A percentile compares a stretch with the other conserved stretches of the same genome.
These are phyloP conservation scores for Conomelus anceps DNA, from an alignment of 2,888 invertebrate genomes.

Conservation along the genomic window DNA sequence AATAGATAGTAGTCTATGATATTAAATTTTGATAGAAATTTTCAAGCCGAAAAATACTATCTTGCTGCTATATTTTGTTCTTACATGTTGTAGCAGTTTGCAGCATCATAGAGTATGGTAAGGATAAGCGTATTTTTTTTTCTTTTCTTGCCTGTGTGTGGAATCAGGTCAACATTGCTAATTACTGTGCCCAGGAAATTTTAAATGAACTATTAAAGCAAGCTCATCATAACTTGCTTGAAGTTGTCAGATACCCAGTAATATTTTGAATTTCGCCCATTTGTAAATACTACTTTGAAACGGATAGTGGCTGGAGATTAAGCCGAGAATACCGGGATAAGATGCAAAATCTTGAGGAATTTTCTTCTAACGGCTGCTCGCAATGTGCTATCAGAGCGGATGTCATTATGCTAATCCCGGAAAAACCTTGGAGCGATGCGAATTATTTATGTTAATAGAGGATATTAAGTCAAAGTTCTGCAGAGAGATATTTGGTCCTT, in stretches of 20 bases:
- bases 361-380: not conserved
- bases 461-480: conserved; percentile 5
- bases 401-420: conserved; percentile 8
- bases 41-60: too few species aligned
- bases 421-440: not conserved
- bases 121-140: too few species aligned
- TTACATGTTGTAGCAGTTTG: too few species aligned
- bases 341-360: not conserved
- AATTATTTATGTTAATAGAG: conserved; percentile 11
- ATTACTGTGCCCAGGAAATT: too few species aligned
- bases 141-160: too few species aligned
- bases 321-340: not conserved
- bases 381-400: not conserved
- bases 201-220: not conserved
- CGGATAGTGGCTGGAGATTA: not conserved
- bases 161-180: too few species aligned
- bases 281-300: not conserved
- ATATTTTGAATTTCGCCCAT: not conserved
- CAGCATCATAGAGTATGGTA: too few species aligned
- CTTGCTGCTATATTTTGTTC: too few species aligned
- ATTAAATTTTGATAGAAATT: too few species aligned
- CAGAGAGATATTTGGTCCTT: not conserved
- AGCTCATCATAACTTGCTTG: not conserved
- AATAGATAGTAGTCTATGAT: too few species aligned
- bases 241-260: not conserved